Conservation (phyloP, 2,888 invertebrate species). For the Eumerus sabulonum region DNA sequence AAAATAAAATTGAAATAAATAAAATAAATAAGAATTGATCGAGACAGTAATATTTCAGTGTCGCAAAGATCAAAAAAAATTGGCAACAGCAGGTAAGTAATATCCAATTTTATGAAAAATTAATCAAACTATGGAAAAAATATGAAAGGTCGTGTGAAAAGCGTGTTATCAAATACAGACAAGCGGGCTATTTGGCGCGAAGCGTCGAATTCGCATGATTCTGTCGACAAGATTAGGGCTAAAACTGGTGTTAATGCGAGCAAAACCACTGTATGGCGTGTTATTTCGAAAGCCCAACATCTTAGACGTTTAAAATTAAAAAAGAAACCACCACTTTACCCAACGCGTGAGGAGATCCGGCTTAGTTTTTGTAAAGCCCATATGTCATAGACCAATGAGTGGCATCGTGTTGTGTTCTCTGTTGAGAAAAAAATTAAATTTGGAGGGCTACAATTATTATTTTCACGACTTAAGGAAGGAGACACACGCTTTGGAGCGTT, state of each 20-base stretch:
- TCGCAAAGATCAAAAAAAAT: background rate
- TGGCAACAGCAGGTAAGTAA: background rate
- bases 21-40: too few species aligned
- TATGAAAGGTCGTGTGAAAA: slow-evolving; percentile 3
- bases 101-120: background rate
- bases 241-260: slow-evolving; percentile 7
- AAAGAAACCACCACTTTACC: background rate
- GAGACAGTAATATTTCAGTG: too few species aligned
- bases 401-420: background rate
- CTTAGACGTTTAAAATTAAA: background rate
- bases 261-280: background rate
- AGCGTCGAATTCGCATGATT: slow-evolving; percentile 24
- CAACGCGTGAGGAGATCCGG: background rate
- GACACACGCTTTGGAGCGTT: background rate
- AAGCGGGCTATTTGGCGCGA: slow-evolving; percentile 15
- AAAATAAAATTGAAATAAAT: too few species aligned
- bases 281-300: slow-evolving; percentile 6
- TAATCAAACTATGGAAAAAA: background rate
- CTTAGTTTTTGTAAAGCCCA: background rate
- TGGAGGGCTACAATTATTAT: background rate
- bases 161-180: background rate
- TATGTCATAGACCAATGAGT: background rate
- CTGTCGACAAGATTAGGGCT: slow-evolving; percentile 10
- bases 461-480: background rate
- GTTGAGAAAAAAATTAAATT: background rate